A percentile compares a stretch with the other conserved stretches of the same genome.
Conservation (phyloP, 2,113 vertebrate genomes). For the Spea multiplicata region DNA sequence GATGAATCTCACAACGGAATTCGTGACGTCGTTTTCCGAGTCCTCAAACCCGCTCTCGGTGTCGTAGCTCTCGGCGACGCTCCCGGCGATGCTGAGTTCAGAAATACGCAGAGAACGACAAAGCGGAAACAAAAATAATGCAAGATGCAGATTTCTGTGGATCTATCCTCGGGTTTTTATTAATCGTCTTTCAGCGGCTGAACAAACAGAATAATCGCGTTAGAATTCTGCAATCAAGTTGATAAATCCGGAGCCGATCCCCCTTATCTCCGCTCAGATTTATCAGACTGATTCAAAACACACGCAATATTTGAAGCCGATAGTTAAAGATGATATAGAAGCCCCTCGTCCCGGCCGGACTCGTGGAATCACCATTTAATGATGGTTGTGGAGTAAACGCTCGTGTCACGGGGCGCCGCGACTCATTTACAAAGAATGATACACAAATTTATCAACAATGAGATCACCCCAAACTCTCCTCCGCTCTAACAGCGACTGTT, state of each 20-base stretch:
- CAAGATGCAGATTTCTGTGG: too few species aligned
- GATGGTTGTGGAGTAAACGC: not conserved
- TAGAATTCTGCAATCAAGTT: slow-evolving; percentile 8
- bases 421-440: slow-evolving; percentile 33
- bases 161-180: too few species aligned
- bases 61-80: slow-evolving; percentile 95
- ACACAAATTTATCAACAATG: slow-evolving; percentile 28
- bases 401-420: not conserved
- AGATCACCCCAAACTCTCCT: not conserved
- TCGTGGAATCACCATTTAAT: not conserved
- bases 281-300: slow-evolving; percentile 10
- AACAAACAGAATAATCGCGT: not conserved
- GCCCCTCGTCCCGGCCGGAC: not conserved
- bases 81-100: slow-evolving; percentile 85
- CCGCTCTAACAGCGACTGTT: too few species aligned
- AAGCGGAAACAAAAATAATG: too few species aligned
- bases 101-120: too few species aligned
- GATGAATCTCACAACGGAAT: slow-evolving; percentile 88
- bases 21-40: slow-evolving; percentile 90
- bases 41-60: slow-evolving; percentile 98
- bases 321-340: not conserved
- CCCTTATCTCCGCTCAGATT: slow-evolving; percentile 7
- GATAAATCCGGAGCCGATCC: not conserved
- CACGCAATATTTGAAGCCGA: not conserved
- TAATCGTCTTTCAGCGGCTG: too few species aligned